Conservation (phyloP, 2,888 invertebrate genomes). For the Kryphioiulus occultus region DNA sequence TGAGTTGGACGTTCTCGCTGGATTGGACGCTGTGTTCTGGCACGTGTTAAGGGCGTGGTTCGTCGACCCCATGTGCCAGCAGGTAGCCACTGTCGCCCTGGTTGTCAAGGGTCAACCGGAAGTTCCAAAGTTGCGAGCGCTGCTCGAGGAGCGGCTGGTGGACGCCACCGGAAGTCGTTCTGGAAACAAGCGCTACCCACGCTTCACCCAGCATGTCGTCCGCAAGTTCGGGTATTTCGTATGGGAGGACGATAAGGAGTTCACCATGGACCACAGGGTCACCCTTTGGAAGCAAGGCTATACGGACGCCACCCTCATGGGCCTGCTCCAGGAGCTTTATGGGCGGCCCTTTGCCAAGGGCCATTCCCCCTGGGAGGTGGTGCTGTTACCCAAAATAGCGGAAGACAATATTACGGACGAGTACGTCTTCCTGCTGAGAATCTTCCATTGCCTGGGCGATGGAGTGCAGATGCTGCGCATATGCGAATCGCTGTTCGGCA, state of each 20-base stretch:
- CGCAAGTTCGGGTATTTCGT: background rate
- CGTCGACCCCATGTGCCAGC: slow-evolving; percentile 19
- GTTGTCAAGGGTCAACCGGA: background rate
- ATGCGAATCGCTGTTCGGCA: background rate
- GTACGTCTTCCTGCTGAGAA: background rate
- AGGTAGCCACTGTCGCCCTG: background rate
- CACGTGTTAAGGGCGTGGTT: too few species aligned
- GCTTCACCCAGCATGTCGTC: background rate
- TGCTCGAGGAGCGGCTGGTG: background rate
- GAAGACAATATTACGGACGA: too few species aligned
- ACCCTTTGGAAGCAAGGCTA: background rate
- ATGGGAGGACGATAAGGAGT: background rate
- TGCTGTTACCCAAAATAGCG: background rate
- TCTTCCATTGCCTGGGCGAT: background rate
- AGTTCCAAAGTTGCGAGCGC: background rate
- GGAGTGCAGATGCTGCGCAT: background rate
- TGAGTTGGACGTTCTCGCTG: background rate
- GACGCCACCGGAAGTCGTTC: background rate
- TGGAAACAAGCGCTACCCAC: background rate
- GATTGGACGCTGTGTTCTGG: background rate
- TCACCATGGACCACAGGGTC: background rate
- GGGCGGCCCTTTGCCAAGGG: background rate
- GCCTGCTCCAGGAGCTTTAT: background rate
- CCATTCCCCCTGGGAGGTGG: background rate
- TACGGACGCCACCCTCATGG: background rate